Evolutionary conservation across 37 sponge, comb jelly and placozoan genomes (phyloP), one percentile per base, ranked within the genome.

Genomic region (Hexactinellida sp.): DNA sequence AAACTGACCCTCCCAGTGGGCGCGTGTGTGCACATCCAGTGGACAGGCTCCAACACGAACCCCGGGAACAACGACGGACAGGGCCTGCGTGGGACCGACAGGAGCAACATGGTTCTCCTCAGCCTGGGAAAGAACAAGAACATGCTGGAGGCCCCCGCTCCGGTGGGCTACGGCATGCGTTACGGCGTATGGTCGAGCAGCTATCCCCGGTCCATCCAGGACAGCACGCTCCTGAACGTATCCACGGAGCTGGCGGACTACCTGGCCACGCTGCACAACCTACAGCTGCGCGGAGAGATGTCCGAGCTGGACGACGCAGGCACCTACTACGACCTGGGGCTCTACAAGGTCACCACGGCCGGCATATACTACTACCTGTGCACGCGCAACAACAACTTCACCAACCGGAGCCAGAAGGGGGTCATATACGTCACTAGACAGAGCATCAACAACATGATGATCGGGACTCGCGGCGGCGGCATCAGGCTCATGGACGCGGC

Each of bases 41-140:
- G 99, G 99, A 98, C 96, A 37, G 99, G 99, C 0, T 95, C 99
- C 13, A 94, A 95, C 89, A 94, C 95, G 7, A 98, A 98, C 85
- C 99, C 99, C 9, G 90, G 90, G 55, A 96, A 98, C 84, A 98
- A 95, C 38, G 99, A 91, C 37, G 99, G 99, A 25, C 99, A 98
- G 54, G 99, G 99, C 0, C 83, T 84, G 54, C 91, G 92, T 23
- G 94, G 99, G 0, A 94, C 99, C 0, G 99, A 98, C 84, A 82
- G 96, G 35, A 90, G 89, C 91, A 98, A 98, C 93, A 91, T 98
- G 23, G 94, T 98, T 7, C 89, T 94, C 36, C 89, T 98, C 13
- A 71, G 89, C 35, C 76, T 5, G 94, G 95, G 87, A 93, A 90
- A 0, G 36, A 54, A 23, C 38, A 23, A n/a, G 39, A 37, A 21